Evolutionary conservation across 1,140 invertebrate species (phyloP), one percentile per base, ranked within the genome.

Genomic region (Kradibia gibbosae): DNA sequence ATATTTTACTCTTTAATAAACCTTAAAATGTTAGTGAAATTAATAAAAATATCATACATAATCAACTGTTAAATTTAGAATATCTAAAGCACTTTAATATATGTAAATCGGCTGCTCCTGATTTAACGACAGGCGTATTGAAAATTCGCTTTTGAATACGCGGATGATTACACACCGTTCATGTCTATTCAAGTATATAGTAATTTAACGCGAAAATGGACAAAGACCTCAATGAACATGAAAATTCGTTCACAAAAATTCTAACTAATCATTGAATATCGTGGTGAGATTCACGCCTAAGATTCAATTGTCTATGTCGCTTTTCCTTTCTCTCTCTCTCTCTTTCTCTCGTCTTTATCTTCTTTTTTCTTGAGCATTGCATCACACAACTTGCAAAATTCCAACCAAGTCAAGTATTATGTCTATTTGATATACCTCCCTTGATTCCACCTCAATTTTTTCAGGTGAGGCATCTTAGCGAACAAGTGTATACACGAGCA

Each of bases 301-400:
- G 50, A 42, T 10, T 53, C 53, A 60, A 53, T 60, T 60, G 17
- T 72, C 53, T 39, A n/a, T 60, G 31, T 25, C 39, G n/a, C 36
- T 36, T 45, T 13, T 45, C 42, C 13, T 45, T 45, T 73, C 36
- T 50, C 48, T 80, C 50, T 48, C 22, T 76, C 71, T 78, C 70
- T 67, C 34, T 48, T n/a, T 78, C 4, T 62, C 28, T 71, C 71
- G 36, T 31, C 57, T 34, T 78, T 36, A 55, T 72, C n/a, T 25
- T 60, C 39, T 78, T 78, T 75, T 82, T 55, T 57, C 45, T 77
- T 42, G 28, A 36, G 28, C 42, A 74, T 45, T 28, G 42, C 20
- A 60, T 39, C 31, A 39, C 36, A 60, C 53, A 20, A 57, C 78
- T 75, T 39, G 73, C 57, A 75, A 82, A 79, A 82, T 70, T 78